Base-by-base conservation (phyloP, 2,113 vertebrate species). In the Dinomys branickii region DNA sequence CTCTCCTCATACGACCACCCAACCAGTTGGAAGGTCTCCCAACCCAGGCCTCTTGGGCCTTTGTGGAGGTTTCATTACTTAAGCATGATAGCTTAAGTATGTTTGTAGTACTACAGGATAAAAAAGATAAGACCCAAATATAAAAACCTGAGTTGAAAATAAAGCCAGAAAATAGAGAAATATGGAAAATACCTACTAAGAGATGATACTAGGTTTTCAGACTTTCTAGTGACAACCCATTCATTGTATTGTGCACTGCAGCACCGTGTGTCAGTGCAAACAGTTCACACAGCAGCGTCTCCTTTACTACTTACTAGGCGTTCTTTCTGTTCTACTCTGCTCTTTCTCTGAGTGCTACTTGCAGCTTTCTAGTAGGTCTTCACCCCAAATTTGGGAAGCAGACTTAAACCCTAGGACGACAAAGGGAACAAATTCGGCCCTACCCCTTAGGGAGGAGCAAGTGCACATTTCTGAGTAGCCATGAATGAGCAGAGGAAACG, bases 261-360 rank as follows among this genome's bases (percentile, higher is more conserved):
- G 19, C 69, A 85, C 38, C 35, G 4, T 67, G 33, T 67, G 13
- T 14, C 12, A 11, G 30, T 22, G 52, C 20, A 87, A 2, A 84
- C 8, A 1, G 87, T 73, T 80, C 20, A 56, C 9, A 14, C 81
- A 92, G 63, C 30, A 16, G 1, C 14, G 44, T 88, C 85, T 16
- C 16, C 35, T 73, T 67, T 24, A 16, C 14, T 19, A 54, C 16
- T 59, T 50, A 28, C 38, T 12, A 47, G 41, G 7, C 12, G 28
- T 12, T 26, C 12, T 88, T 88, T 73, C 33, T 81, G 33, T 67
- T 86, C 50, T 63, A 6, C 7, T 83, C 41, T 91, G 9, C 28
- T 92, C 30, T 71, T 90, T 94, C 75, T 56, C 47, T 88, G 65
- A 85, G 35, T 69, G 75, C 28, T 92, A 16, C 82, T 94, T 97